These are phyloP conservation scores for Eupithecia centaureata DNA, from an alignment of 2,888 invertebrate genomes.

Conservation along the genomic window DNA sequence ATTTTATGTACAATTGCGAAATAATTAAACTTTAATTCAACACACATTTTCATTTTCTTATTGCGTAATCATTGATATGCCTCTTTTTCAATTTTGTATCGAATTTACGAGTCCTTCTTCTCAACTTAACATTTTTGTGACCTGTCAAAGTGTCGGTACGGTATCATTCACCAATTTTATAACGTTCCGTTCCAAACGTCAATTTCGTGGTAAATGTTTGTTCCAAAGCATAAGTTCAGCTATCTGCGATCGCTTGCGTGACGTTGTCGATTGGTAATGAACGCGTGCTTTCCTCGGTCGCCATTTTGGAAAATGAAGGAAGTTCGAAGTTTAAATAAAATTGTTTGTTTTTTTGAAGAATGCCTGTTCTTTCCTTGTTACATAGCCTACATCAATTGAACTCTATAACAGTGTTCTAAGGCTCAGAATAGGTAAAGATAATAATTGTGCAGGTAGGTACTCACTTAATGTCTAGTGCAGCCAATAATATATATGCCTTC, in stretches of 20 bases:
- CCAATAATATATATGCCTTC: neutral
- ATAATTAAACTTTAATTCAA: no score
- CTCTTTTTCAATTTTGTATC: neutral
- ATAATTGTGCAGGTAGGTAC: no score
- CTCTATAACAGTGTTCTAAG: neutral
- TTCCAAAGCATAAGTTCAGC: conserved; percentile 42
- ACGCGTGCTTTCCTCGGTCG: conserved; percentile 56
- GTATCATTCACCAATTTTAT: conserved; percentile 37
- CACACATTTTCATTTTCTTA: neutral
- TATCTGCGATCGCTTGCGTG: conserved; percentile 46
- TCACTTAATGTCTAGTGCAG: no score
- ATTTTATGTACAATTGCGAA: neutral
- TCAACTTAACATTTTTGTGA: conserved; percentile 6
- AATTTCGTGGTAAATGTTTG: conserved; percentile 38
- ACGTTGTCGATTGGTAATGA: conserved; percentile 62
- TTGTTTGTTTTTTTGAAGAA: conserved; percentile 26
- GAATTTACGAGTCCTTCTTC: neutral
- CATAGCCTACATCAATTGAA: neutral
- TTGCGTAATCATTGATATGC: neutral
- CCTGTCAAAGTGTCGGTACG: conserved; percentile 27
- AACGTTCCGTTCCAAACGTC: conserved; percentile 37
- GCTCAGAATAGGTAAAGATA: no score
- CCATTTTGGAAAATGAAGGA: conserved; percentile 62
- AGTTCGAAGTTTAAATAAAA: conserved; percentile 46
- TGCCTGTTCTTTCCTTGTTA: conserved; percentile 5